Base-by-base conservation (phyloP, 2,797 vertebrate genomes). In the Tarsius wallacei region DNA sequence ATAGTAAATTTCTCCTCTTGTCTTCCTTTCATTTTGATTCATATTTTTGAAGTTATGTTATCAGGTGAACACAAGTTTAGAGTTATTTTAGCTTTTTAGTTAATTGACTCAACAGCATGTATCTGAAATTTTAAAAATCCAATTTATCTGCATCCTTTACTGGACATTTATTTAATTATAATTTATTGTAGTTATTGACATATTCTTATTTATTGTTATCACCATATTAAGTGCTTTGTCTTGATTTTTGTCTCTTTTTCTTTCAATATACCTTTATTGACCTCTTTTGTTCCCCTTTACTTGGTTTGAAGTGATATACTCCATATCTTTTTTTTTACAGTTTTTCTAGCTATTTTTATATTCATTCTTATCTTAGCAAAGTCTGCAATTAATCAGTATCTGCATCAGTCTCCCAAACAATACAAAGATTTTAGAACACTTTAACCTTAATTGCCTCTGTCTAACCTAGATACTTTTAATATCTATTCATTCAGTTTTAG, bases 101-200 rank as follows among this genome's bases (percentile, higher is more conserved):
- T 63, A 76, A 13, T 63, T 59, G 66, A 61, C 24, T 74, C n/a
- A 78, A 59, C 15, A 87, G 36, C 5, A 49, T 22, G 7, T 33
- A 68, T 77, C 42, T 97, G 68, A 28, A 92, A 68, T 91, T 96
- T 77, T 11, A 42, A 80, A 87, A 76, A 74, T 80, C 10, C 36
- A 70, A 19, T 61, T 31, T 36, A 51, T 81, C 53, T 90, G 42
- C 5, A 0, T 70, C 66, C 26, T 91, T 90, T 80, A 10, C 14
- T 15, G 17, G 19, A 76, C 28, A 66, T 77, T 49, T 70, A 80
- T 63, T 93, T 64, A 76, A 51, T 91, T 76, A 31, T 0, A 59
- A 53, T 28, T 64, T 70, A 28, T 70, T 42, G 7, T 16, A 24
- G 66, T 68, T 90, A 36, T n/a, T 87, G 61, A 59, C 21, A 26